Evolutionary conservation across 2,888 invertebrate genomes (phyloP).

Genomic region (Caenorhabditis sp.): DNA sequence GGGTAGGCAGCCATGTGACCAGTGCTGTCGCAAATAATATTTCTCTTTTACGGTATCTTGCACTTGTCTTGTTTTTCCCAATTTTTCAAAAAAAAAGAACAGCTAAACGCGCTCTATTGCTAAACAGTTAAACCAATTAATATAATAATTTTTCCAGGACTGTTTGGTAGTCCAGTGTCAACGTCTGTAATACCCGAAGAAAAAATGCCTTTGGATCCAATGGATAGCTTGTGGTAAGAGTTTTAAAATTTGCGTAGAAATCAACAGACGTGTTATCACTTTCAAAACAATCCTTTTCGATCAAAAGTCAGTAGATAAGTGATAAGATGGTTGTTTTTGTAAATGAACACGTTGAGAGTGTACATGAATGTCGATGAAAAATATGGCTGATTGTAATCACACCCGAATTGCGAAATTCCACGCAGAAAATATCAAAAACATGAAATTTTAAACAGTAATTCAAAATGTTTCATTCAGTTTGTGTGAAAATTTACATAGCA

Average conservation of each 20-base stretch:
- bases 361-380: conserved; percentile 10
- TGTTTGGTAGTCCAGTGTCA: conserved; percentile 41
- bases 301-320: neutral
- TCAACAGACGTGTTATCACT: neutral
- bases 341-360: conserved; percentile 15
- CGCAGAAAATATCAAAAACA: no score
- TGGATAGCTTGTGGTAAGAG: conserved; percentile 46
- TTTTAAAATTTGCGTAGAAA: neutral
- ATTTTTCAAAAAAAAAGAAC: neutral
- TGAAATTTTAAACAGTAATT: no score
- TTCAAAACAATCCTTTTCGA: neutral
- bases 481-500: no score
- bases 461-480: no score
- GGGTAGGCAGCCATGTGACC: neutral
- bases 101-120: no score
- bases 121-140: neutral
- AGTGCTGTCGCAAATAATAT: neutral
- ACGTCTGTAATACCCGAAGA: conserved; percentile 31
- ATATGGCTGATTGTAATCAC: conserved; percentile 3
- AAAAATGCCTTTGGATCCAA: conserved; percentile 48
- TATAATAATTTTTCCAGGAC: conserved; percentile 18
- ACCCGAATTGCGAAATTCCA: no score
- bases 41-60: neutral
- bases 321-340: conserved; percentile 14
- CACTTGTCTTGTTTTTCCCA: neutral